Base-by-base conservation (phyloP, 2,888 invertebrate genomes). In the Phasia obesa region DNA sequence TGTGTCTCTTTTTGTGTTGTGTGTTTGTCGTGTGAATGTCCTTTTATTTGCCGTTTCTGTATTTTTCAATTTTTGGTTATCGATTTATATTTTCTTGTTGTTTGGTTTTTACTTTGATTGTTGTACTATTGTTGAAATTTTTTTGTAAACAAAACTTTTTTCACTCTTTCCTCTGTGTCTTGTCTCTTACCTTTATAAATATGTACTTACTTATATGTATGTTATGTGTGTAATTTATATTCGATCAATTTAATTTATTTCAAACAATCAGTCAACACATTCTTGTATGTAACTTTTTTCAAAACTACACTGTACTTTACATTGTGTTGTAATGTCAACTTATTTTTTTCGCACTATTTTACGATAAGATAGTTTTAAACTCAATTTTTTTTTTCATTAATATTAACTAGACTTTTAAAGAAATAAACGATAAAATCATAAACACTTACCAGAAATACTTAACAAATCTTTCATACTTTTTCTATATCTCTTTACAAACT, bases 291-390 rank as follows among this genome's bases (percentile, higher is more conserved):
- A 60, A 67, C 84, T 42, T 77, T 80, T 62, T 80, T 9, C 7
- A 67, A 49, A 49, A 31, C 70, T 57, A 81, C 60, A 67, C 76
- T 59, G 21, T 79, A 74, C 71, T 57, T 75, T 76, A 31, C 4
- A 64, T 70, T 51, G 64, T 64, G 31, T 31, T 57, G 70, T 79
- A 49, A 38, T 81, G 62, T 27, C 35, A 35, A 25, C 2, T 27
- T 64, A 19, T 38, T 6, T 25, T 85, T 84, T 78, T 85, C 79
- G 81, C 84, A 85, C 71, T 82, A 51, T 81, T 83, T 82, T 69
- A 81, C 71, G 81, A 82, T 84, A 69, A 85, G 76, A 85, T 85
- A 80, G 85, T 85, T 83, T 71, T 77, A 79, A 85, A 87, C 84
- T 87, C 86, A 76, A 74, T 73, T 86, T 84, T 84, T n/a, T n/a